Evolutionary conservation across 2,888 invertebrate genomes (phyloP).

Genomic region (Petrolisthes cinctipes): DNA sequence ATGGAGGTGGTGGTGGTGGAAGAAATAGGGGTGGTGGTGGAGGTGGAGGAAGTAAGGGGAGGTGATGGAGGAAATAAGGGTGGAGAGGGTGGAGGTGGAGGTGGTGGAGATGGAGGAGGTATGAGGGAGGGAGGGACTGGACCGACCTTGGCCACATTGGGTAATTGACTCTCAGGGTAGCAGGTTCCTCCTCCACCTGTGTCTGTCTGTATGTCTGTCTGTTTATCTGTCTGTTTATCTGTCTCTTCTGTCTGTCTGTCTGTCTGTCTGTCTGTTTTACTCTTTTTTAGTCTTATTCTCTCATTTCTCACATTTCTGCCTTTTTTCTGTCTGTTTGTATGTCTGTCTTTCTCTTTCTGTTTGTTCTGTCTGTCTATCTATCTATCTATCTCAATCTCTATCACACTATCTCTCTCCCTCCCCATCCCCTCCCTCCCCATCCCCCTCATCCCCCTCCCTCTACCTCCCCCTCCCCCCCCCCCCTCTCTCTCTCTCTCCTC

Average conservation of each 20-base stretch:
- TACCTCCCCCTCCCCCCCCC: neutral
- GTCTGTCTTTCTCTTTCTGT: neutral
- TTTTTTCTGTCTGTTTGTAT: neutral
- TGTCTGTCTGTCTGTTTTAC: neutral
- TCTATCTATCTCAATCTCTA: neutral
- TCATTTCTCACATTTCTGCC: neutral
- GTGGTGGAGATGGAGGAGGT: neutral
- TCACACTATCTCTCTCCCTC: neutral
- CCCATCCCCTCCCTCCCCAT: neutral
- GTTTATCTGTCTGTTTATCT: neutral
- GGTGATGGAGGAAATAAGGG: neutral
- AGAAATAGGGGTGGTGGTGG: neutral
- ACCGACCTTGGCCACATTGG: conserved; percentile 23
- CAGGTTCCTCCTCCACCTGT: neutral
- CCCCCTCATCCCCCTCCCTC: neutral
- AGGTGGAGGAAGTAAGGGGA: neutral
- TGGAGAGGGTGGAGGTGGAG: neutral
- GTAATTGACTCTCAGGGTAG: conserved; percentile 25
- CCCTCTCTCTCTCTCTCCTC: conserved; percentile 15
- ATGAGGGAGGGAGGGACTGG: neutral
- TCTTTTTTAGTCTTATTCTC: neutral
- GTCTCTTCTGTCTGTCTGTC: neutral
- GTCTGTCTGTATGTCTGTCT: neutral
- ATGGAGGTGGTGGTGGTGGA: neutral
- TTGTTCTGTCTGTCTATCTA: neutral